Conservation (phyloP, 92 coral and sea anemone genomes). For the Parazoanthus darwini region DNA sequence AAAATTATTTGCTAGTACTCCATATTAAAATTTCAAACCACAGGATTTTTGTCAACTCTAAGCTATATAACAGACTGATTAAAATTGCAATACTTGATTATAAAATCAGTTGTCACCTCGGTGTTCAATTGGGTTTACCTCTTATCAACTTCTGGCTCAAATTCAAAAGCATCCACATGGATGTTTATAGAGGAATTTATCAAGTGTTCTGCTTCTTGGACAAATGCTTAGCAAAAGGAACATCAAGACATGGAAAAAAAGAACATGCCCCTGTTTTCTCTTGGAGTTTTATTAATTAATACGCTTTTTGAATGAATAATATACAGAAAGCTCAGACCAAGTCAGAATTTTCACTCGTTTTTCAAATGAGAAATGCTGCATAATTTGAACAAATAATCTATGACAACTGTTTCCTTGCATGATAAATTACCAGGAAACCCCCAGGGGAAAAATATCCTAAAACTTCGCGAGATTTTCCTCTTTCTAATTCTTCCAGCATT, state of each 20-base stretch:
- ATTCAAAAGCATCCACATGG: neutral
- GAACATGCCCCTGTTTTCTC: neutral
- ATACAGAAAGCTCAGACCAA: neutral
- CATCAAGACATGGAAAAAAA: too few species aligned
- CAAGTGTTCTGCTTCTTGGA: neutral
- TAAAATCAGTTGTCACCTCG: neutral
- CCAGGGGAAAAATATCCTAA: neutral
- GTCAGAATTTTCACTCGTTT: too few species aligned
- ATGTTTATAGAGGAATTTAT: neutral
- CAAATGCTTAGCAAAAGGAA: too few species aligned
- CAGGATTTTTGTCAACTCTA: neutral
- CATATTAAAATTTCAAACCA: too few species aligned
- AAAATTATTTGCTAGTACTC: too few species aligned
- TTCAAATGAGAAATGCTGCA: neutral
- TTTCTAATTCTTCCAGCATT: conserved; percentile 1
- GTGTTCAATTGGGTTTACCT: neutral
- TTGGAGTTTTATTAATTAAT: neutral
- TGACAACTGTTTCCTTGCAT: neutral
- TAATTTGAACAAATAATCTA: neutral
- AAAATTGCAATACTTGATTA: neutral
- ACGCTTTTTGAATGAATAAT: too few species aligned
- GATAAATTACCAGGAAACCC: neutral
- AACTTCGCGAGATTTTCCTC: neutral
- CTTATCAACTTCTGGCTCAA: neutral
- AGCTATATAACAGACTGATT: neutral